A percentile compares a stretch with the other conserved stretches of the same genome.
Evolutionary conservation across 2,113 vertebrate species (phyloP).

Genomic region (Pleuronectes platessa): DNA sequence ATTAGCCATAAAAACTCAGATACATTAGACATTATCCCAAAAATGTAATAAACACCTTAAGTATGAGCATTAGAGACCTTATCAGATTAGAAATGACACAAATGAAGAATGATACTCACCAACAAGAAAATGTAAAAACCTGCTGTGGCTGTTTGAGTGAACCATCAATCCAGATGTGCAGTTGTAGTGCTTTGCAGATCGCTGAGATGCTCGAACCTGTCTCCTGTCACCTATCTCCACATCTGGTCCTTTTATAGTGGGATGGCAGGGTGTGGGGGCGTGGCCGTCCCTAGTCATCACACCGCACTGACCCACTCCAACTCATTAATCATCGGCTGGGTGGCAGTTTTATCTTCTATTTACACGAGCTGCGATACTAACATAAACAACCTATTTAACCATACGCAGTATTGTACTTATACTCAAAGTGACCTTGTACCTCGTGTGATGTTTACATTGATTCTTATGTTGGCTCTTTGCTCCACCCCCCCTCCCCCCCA

Average conservation of each 20-base stretch:
- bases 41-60: not conserved
- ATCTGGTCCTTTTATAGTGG: slow-evolving; percentile 72
- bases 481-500: not conserved
- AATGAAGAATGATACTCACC: slow-evolving; percentile 56
- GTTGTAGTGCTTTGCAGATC: slow-evolving; percentile 1
- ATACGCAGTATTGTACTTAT: slow-evolving; percentile 33
- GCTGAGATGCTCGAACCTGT: slow-evolving; percentile 42
- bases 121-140: slow-evolving; percentile 41
- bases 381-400: slow-evolving; percentile 44
- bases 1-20: not conserved
- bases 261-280: slow-evolving; percentile 45
- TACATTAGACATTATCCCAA: not conserved
- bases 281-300: slow-evolving; percentile 37
- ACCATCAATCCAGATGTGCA: slow-evolving; percentile 35
- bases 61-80: not conserved
- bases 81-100: not conserved
- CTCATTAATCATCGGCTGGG: slow-evolving; percentile 16
- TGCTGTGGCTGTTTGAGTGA: slow-evolving; percentile 33
- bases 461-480: slow-evolving; percentile 8
- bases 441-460: slow-evolving; percentile 59
- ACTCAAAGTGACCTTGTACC: slow-evolving; percentile 50
- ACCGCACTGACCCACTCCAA: slow-evolving; percentile 29
- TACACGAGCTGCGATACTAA: slow-evolving; percentile 15
- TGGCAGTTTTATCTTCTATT: slow-evolving; percentile 52
- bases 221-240: slow-evolving; percentile 37